These are phyloP conservation scores for Carassius auratus DNA, from an alignment of 2,113 vertebrate genomes.

Conservation along the genomic window DNA sequence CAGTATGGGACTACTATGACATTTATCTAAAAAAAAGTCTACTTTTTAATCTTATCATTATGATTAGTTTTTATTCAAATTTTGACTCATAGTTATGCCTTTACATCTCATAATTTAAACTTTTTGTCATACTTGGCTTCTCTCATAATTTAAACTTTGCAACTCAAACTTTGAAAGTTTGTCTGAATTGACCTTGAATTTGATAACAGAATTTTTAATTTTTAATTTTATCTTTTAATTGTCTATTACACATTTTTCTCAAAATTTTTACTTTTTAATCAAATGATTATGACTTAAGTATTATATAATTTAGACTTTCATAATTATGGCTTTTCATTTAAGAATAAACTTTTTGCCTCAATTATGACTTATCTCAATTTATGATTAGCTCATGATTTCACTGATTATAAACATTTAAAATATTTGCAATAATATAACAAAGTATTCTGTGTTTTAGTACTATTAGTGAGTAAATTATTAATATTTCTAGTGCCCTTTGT, in stretches of 20 bases:
- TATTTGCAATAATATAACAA: neutral
- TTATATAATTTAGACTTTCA: neutral
- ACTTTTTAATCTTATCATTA: neutral
- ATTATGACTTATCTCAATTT: neutral
- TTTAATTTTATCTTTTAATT: neutral
- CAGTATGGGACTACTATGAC: no score
- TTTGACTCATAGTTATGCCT: neutral
- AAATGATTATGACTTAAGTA: neutral
- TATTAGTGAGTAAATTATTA: neutral
- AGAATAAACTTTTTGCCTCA: neutral
- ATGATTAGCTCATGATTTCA: no score
- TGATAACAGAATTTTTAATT: no score
- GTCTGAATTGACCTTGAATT: no score
- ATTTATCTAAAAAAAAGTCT: neutral
- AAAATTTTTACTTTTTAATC: neutral
- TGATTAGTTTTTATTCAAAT: neutral
- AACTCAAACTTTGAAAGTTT: no score
- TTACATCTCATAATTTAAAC: neutral
- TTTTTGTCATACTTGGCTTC: neutral
- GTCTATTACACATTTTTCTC: no score
- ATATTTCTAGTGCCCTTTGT: neutral
- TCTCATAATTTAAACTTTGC: neutral
- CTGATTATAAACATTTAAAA: neutral
- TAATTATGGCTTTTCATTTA: neutral
- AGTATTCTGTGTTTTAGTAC: neutral